Percentiles rank a stretch among this genome's conserved stretches.
phyloP scores from a whole-genome alignment of 2,113 vertebrate species.

The Dermatemys mawii region DNA sequence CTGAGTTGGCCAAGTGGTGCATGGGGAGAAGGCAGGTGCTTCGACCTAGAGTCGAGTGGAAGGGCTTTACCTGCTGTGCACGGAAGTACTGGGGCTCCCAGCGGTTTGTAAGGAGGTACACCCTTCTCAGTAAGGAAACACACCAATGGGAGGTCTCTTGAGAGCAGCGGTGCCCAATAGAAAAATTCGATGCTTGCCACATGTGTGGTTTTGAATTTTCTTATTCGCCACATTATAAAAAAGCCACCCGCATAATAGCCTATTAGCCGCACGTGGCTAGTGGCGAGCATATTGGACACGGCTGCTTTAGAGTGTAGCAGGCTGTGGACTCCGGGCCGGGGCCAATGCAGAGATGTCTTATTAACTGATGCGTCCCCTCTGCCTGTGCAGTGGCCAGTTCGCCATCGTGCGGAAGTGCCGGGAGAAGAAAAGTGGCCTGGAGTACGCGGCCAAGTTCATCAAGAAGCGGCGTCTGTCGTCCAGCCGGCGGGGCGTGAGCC shows the following conservation, averaged over 20 bases:
- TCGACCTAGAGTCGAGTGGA: not conserved
- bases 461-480: constrained; percentile 96
- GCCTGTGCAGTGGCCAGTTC: constrained; percentile 87
- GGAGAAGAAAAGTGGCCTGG: constrained; percentile 84
- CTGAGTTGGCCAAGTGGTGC: not conserved
- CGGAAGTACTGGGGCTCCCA: rapidly evolving
- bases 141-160: not conserved
- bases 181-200: no score
- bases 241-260: no score
- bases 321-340: rapidly evolving
- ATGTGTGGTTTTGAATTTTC: no score
- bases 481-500: constrained; percentile 94
- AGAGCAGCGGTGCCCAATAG: no score
- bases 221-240: no score
- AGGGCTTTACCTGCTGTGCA: rapidly evolving
- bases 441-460: constrained; percentile 97
- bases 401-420: constrained; percentile 95
- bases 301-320: no score
- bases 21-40: rapidly evolving
- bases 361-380: rapidly evolving
- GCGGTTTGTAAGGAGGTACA: not conserved
- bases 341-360: rapidly evolving
- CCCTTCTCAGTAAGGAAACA: not conserved
- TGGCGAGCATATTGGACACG: no score
- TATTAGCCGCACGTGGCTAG: no score